phyloP scores from a whole-genome alignment of 37 sponge, comb jelly and placozoan species.

The Beroe ovata region DNA sequence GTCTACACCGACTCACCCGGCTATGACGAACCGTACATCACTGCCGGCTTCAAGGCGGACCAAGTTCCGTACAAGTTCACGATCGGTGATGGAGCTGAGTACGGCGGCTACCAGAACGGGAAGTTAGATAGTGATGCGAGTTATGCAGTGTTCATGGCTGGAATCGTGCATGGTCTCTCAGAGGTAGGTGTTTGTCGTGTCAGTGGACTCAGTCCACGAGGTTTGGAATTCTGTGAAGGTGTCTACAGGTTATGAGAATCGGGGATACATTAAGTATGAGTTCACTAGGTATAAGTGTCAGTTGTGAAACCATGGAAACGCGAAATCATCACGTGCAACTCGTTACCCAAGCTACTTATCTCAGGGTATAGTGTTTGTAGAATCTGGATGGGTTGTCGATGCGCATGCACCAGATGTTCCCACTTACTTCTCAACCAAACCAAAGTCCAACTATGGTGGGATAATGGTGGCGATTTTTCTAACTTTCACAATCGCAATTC shows the following conservation, averaged over 20 bases:
- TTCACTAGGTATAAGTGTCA: too few species aligned
- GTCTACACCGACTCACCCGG: not conserved
- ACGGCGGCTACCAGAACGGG: not conserved
- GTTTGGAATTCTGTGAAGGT: too few species aligned
- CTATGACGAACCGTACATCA: not conserved
- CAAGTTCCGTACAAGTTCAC: not conserved
- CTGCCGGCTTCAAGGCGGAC: not conserved
- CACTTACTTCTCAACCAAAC: conserved; percentile 6
- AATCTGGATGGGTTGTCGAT: not conserved
- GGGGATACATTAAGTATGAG: too few species aligned
- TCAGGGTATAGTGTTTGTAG: not conserved
- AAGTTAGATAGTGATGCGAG: not conserved
- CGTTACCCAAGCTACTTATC: too few species aligned
- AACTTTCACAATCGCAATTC: too few species aligned
- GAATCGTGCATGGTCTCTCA: not conserved
- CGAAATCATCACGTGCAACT: too few species aligned
- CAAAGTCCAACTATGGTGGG: not conserved
- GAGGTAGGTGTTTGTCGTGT: too few species aligned
- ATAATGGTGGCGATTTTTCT: too few species aligned
- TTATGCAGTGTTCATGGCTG: conserved; percentile 20
- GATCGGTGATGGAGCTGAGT: not conserved
- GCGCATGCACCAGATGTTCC: conserved; percentile 21
- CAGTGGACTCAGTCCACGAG: too few species aligned
- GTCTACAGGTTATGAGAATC: too few species aligned
- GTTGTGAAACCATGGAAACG: too few species aligned